Base-by-base conservation (phyloP, 2,888 invertebrate genomes). In the Colletes collaris region DNA sequence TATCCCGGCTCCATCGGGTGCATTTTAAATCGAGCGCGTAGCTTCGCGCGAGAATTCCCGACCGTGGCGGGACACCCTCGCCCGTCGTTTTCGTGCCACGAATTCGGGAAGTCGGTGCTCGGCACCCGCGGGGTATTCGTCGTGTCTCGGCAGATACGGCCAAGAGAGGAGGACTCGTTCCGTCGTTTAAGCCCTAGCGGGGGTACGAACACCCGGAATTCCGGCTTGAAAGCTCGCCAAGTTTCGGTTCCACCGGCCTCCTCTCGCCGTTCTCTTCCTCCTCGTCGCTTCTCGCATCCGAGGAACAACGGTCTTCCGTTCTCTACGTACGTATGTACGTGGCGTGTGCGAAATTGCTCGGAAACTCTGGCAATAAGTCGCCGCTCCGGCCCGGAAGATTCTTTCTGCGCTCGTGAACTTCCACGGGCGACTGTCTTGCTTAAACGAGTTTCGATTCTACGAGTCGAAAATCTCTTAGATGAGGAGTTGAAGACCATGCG, bases 351-450 rank as follows among this genome's bases (percentile, higher is more conserved):
- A 84, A 83, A 83, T 83, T 81, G 71, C 78, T 70, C 76, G 68
- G 78, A 83, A 74, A 83, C 71, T 84, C 67, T n/a, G 67, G 64
- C 77, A 76, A 84, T 84, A 79, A 83, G 84, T 71, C 73, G 66
- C 10, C 52, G 16, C 52, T n/a, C 52, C 52, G 16, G 10, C 35
- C 11, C 44, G 71, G 59, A 52, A 63, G 62, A 68, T 71, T 80
- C 76, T 66, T 65, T 40, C 59, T 50, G n/a, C 7, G 64, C 16
- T 4, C 16, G 11, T 40, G 3, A 60, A 13, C 55, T 44, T 44
- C 56, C 53, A 53, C 53, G 52, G 53, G 37, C 27, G 53, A 44
- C n/a, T 8, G 19, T 40, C n/a, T 3, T 52, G 35, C 44, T 68
- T 58, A 53, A 69, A 55, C 50, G 27, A n/a, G 55, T 40, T 55